Evolutionary conservation across 2,888 invertebrate genomes (phyloP).

Genomic region (Ophion ellenae): DNA sequence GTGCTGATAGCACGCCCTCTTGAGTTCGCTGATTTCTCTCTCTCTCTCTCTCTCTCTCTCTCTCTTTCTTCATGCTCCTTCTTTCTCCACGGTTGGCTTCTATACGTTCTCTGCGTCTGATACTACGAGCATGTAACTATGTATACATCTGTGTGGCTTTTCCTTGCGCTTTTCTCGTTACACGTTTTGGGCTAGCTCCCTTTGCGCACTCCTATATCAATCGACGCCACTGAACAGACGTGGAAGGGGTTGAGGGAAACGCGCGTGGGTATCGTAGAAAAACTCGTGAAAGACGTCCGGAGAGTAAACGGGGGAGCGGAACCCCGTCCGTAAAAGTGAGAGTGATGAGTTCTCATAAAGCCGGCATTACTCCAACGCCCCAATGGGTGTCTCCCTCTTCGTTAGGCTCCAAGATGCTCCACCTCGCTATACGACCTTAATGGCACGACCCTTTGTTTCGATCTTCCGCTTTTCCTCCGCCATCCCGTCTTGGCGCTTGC

Average conservation of each 20-base stretch:
- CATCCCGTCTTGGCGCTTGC: background rate
- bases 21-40: conserved; percentile 65
- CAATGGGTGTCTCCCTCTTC: conserved; percentile 25
- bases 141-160: background rate
- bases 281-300: conserved; percentile 19
- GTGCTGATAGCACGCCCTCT: conserved; percentile 73
- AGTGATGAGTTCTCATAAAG: conserved; percentile 68
- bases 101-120: background rate
- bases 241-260: background rate
- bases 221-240: conserved; percentile 6
- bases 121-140: conserved; percentile 10
- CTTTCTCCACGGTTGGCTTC: conserved; percentile 20
- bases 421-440: conserved; percentile 32
- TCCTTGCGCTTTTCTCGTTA: conserved; percentile 27
- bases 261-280: conserved; percentile 13
- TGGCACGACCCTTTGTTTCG: conserved; percentile 22
- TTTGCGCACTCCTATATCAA: conserved; percentile 14
- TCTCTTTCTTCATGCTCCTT: conserved; percentile 20
- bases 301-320: conserved; percentile 23
- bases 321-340: conserved; percentile 55
- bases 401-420: conserved; percentile 1
- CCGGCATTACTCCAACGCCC: conserved; percentile 63
- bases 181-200: conserved; percentile 43
- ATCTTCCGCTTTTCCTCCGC: conserved; percentile 11
- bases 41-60: conserved; percentile 30